These are phyloP conservation scores for Holothuria scabra DNA, from an alignment of 53 echinoderm and acorn worm genomes.

Conservation along the genomic window DNA sequence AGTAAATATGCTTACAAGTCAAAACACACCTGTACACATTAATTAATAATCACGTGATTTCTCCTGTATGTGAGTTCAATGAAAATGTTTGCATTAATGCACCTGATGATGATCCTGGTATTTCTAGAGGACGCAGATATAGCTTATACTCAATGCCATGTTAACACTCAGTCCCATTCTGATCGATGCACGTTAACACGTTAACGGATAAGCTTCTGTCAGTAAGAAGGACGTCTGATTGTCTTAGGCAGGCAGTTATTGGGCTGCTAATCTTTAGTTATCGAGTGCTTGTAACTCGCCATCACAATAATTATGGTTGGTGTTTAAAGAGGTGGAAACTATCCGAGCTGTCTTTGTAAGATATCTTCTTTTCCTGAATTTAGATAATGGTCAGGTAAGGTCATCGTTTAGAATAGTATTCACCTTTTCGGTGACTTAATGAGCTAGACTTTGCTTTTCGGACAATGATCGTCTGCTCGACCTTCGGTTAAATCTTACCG, in stretches of 20 bases:
- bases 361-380: not conserved
- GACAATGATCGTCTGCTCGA: not conserved
- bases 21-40: too few species aligned
- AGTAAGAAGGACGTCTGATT: constrained; percentile 12
- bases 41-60: too few species aligned
- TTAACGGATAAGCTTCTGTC: constrained; percentile 10
- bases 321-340: constrained; percentile 24
- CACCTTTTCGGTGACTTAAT: not conserved
- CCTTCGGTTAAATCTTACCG: too few species aligned
- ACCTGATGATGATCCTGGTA: not conserved
- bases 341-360: constrained; percentile 7
- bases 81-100: not conserved
- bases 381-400: constrained; percentile 29
- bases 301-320: constrained; percentile 27
- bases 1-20: too few species aligned
- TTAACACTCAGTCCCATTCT: not conserved
- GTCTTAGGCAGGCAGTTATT: not conserved
- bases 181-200: constrained; percentile 38
- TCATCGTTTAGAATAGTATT: not conserved
- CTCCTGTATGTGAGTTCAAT: too few species aligned
- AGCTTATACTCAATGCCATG: not conserved
- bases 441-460: not conserved
- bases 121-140: not conserved
- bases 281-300: not conserved
- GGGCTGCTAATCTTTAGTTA: not conserved